A percentile compares a stretch with the other conserved stretches of the same genome.
These are phyloP conservation scores for Enteromius unitaeniatus DNA, from an alignment of 2,797 vertebrate genomes.

Conservation along the genomic window DNA sequence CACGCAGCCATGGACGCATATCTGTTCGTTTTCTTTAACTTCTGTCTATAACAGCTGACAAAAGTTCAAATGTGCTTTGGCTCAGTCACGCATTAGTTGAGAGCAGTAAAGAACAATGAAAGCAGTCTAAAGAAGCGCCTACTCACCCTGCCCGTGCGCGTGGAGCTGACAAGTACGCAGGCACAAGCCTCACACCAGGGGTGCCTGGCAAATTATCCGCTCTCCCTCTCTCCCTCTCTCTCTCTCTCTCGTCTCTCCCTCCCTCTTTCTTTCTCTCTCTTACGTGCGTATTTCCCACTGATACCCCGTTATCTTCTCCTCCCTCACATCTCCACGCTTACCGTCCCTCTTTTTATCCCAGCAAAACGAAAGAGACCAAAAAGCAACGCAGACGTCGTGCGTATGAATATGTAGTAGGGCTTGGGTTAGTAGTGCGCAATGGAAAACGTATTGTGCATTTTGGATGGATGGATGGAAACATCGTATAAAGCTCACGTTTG, in stretches of 20 bases:
- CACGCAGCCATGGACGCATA: background rate
- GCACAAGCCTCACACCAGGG: constrained; percentile 72
- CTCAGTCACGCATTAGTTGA: constrained; percentile 19
- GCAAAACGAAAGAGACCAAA: background rate
- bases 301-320: constrained; percentile 23
- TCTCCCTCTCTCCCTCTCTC: constrained; percentile 53
- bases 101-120: constrained; percentile 9
- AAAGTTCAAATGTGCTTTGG: constrained; percentile 9
- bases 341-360: background rate
- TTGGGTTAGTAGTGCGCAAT: constrained; percentile 13
- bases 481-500: background rate
- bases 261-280: constrained; percentile 47
- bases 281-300: constrained; percentile 25
- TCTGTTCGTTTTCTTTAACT: constrained; percentile 10
- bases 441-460: constrained; percentile 18
- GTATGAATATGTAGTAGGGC: background rate
- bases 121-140: constrained; percentile 26
- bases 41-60: constrained; percentile 17
- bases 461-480: background rate
- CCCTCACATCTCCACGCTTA: background rate
- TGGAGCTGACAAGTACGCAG: constrained; percentile 66
- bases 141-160: constrained; percentile 59
- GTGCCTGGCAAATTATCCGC: constrained; percentile 62
- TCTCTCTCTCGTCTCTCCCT: constrained; percentile 45
- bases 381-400: background rate